These are phyloP conservation scores for Dromaius novaehollandiae DNA, from an alignment of 2,113 vertebrate species.

Conservation along the genomic window DNA sequence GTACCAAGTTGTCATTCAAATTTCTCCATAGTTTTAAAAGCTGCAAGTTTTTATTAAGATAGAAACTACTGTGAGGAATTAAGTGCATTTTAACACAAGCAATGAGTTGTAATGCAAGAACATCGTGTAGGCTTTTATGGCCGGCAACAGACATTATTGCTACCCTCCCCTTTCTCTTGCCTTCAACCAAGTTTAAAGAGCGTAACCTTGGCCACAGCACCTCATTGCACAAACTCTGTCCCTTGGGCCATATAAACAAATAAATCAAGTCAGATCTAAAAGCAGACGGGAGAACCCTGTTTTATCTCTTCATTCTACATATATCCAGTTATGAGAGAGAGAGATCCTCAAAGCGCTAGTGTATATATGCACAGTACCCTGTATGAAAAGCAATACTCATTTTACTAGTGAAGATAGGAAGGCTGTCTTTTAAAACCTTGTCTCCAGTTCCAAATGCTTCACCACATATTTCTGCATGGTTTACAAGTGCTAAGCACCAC, in stretches of 20 bases:
- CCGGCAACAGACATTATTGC: background rate
- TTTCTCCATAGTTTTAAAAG: slow-evolving; percentile 22
- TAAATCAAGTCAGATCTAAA: background rate
- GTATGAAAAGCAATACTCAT: background rate
- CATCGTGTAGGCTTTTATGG: background rate
- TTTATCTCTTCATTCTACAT: background rate
- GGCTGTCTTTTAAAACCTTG: background rate
- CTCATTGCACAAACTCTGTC: background rate
- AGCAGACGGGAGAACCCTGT: background rate
- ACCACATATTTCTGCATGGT: background rate
- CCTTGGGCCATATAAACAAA: background rate
- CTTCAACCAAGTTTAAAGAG: background rate
- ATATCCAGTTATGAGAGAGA: background rate
- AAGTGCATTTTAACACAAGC: background rate
- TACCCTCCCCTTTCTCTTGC: background rate
- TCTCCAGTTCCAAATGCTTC: background rate
- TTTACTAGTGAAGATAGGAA: background rate
- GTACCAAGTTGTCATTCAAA: background rate
- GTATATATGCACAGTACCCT: fast-evolving
- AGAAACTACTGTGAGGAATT: slow-evolving; percentile 8
- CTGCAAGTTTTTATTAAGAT: background rate
- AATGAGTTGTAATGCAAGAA: background rate
- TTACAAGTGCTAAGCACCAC: background rate
- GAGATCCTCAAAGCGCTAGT: background rate
- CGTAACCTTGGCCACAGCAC: background rate